Evolutionary conservation across 2,113 vertebrate genomes (phyloP), one percentile per base, ranked within the genome.

Genomic region (Geococcyx californianus): DNA sequence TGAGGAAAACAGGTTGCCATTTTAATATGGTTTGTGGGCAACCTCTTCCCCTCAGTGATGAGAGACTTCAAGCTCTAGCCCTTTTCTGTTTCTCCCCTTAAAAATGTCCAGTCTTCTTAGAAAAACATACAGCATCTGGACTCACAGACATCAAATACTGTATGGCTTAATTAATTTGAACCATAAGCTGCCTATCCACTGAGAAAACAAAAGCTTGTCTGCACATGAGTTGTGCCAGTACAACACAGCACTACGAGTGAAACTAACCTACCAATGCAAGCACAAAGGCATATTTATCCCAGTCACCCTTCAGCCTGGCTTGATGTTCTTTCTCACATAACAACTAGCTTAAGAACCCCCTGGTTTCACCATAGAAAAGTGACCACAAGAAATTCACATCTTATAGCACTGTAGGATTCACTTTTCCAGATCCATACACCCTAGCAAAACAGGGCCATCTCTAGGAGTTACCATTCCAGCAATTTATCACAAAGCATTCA

Each of bases 381-480:
- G 0, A 38, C 23, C 31, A 12, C 0, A 5, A 7, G 14, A n/a
- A 86, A 90, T 54, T 60, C 11, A 10, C 4, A 4, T 24, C 5
- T 58, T 33, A 10, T 1, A 9, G 15, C 45, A 34, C 19, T 7
- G 9, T 2, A 76, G 81, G 21, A 80, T 29, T 67, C 28, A 33
- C 6, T 42, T 9, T 54, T 74, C 11, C 31, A 60, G 34, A 29
- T 36, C 7, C 36, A 69, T n/a, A 54, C 3, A 10, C 1, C 2
- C 16, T 18, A 17, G 51, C 10, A 76, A 19, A 60, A 77, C 11
- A 58, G 7, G 4, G 26, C 34, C 23, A 44, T 11, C 44, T 68
- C 47, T 28, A 84, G 44, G 72, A 20, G 42, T 10, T 3, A 17
- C 13, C 7, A 25, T 31, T 42, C 10, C 56, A 75, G 44, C 5